These are phyloP conservation scores for Asobara japonica DNA, from an alignment of 1,140 invertebrate genomes.

Conservation along the genomic window DNA sequence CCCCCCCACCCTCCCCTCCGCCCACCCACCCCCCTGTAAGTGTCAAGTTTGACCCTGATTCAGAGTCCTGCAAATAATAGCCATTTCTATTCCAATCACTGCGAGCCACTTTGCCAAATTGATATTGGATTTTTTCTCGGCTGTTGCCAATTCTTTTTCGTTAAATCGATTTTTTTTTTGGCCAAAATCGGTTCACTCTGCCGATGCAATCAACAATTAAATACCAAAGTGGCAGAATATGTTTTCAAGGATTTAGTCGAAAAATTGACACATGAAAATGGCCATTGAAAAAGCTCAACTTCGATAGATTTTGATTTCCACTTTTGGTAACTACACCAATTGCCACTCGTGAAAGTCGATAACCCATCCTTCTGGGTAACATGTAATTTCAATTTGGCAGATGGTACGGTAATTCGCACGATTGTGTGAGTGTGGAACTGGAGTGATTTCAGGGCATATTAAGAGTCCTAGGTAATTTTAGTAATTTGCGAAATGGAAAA, in stretches of 20 bases:
- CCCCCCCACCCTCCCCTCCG: too few species aligned
- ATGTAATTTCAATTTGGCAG: neutral
- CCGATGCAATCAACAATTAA: neutral
- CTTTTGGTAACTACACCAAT: neutral
- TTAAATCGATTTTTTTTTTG: neutral
- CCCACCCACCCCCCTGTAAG: neutral
- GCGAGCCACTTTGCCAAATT: neutral
- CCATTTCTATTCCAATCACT: neutral
- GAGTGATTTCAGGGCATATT: too few species aligned
- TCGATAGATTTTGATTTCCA: neutral
- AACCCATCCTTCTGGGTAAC: neutral
- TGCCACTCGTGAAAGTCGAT: neutral
- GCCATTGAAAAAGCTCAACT: neutral
- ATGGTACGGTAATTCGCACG: too few species aligned
- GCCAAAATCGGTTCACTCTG: neutral
- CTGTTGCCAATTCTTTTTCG: neutral
- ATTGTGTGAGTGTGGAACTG: too few species aligned
- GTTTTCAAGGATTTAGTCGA: neutral
- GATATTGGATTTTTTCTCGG: neutral
- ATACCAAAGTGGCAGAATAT: neutral
- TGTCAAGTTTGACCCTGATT: neutral
- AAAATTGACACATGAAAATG: neutral
- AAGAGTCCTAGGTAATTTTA: too few species aligned
- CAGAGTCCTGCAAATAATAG: neutral
- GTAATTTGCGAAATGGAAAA: neutral